Evolutionary conservation across 2,888 invertebrate genomes (phyloP), one percentile per base, ranked within the genome.

Genomic region (Diaperis boleti): DNA sequence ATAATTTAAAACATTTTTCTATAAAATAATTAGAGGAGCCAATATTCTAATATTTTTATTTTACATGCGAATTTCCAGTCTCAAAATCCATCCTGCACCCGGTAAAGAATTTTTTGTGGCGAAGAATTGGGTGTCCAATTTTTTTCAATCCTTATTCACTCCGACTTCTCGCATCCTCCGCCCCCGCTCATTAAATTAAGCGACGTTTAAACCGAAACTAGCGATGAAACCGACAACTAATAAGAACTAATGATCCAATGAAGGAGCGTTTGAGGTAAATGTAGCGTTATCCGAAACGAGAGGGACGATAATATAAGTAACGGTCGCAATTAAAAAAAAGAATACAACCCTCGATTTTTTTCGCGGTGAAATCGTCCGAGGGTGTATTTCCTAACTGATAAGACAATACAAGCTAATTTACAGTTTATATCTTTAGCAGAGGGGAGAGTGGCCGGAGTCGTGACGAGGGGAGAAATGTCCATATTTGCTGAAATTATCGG

Each of bases 231-330:
- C 61, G 15, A 20, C 55, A 35, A 41, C 55, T 61, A 61, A 61
- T 61, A 61, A 61, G 55, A 61, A 62, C 62, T 62, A 62, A 57
- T 62, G 62, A 57, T 62, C 45, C 62, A 57, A 61, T 55, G 61
- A 22, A 39, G 44, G 44, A 44, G 22, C 35, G 45, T 37, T 35
- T 33, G 56, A 47, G 59, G 54, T 61, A 61, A 61, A 61, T 61
- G 61, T 61, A 61, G 54, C 61, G 54, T 59, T 59, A 59, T 49
- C 15, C 14, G 22, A 10, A 56, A 41, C 22, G 29, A 44, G 52
- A 37, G 42, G 39, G 35, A 14, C 31, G 61, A 54, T 54, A 47
- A 45, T 39, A 47, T 47, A 54, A 54, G 15, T 31, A 55, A 45
- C 37, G 45, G 33, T 35, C 45, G 39, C 37, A 57, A 57, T 57